Evolutionary conservation across 1,140 invertebrate species (phyloP), one percentile per base, ranked within the genome.

Genomic region (Cydia amplana): DNA sequence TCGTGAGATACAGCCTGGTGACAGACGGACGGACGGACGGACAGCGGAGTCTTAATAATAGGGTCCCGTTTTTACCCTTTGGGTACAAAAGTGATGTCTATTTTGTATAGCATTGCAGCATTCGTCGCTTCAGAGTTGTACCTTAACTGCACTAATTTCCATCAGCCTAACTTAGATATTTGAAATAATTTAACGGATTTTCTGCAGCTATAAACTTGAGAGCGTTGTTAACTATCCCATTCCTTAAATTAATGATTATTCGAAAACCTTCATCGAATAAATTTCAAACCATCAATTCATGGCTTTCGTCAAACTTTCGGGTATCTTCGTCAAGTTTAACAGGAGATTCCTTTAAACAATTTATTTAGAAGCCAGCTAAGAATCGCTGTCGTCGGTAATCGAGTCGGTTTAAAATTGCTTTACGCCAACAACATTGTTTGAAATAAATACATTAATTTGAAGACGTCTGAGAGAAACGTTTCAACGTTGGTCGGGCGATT

Each of bases 371-470:
- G 28, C 65, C 43, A 20, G 65, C 65, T 70, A 70, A 43, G 65
- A 70, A 70, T 70, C 65, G 18, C 64, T 65, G 28, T 40, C 32
- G 28, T 40, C 32, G n/a, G 65, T 70, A 70, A 70, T 70, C 65
- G 65, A 70, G 32, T 70, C 43, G 65, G 14, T 70, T 70, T 70
- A 18, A 67, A 70, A 40, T 70, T 70, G 65, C 65, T 40, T 70
- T 36, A 18, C 65, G 65, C 65, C 7, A 60, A 12, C 55, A 36
- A 23, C 32, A 40, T 70, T 70, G 65, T 70, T 70, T 70, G 32
- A 70, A 70, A 70, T 70, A 70, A 40, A 70, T 70, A 70, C 36
- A 70, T 70, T 70, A 70, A 70, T 70, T 70, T 70, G 65, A 32
- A 70, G 65, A 36, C 32, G 65, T 70, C n/a, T 7, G 65, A 36